Base-by-base conservation (phyloP, 2,113 vertebrate genomes). In the Reinhardtius hippoglossoides region DNA sequence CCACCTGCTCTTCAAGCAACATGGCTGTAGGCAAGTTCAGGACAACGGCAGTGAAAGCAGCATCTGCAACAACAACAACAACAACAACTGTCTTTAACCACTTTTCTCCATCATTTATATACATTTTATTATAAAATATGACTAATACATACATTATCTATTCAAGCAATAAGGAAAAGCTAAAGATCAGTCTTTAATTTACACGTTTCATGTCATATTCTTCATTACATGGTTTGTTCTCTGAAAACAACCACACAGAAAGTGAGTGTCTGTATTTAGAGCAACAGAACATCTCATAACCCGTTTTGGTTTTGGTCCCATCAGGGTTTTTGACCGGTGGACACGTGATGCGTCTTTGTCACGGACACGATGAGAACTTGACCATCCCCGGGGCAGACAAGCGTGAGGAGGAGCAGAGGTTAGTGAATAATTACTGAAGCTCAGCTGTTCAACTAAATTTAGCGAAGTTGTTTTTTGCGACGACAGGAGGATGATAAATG, bases 331-430 rank as follows among this genome's bases (percentile, higher is more conserved):
- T 98, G 56, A 94, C 94, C 80, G 97, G 97, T 87, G 97, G 97
- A 24, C 97, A 99, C 27, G 97, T 99, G 73, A 94, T 98, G 70
- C 96, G 96, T 68, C 94, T 99, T 66, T 99, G 97, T 92, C 97
- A 96, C 12, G 97, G 97, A 16, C 97, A 97, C 8, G 97, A 99
- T 88, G 97, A 99, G 84, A 97, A 95, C 87, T 92, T 99, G 91
- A 98, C 97, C 5, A 96, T 98, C 91, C 96, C 95, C 64, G 96
- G 95, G 87, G 95, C 95, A 48, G 96, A 97, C 55, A 96, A 96
- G 87, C 95, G 87, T 63, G 95, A 95, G 52, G 93, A 94, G 55
- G 95, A 97, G 73, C 95, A 97, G 78, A 96, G 95, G 97, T 97
- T 55, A 87, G 95, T 83, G 35, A 31, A 58, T 24, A 10, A 21